Base-by-base conservation (phyloP, 2,888 invertebrate species). In the Cryptosula pallasiana region DNA sequence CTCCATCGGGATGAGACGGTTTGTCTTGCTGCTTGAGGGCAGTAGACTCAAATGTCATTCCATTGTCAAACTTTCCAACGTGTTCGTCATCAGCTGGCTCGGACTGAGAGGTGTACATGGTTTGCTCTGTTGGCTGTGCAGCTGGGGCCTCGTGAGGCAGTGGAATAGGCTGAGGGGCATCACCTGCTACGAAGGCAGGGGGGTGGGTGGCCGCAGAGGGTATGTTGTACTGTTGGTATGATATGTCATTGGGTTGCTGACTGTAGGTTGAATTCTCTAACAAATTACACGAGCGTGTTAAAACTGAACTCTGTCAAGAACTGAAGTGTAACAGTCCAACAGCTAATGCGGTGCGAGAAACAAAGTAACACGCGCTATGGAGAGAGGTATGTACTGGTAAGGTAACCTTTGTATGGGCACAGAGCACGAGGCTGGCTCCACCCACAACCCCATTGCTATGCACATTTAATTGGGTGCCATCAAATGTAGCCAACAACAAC, bases 21-120 rank as follows among this genome's bases (percentile, higher is more conserved):
- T 63, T 63, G 9, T 63, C 63, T 13, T 63, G 63, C 32, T 63
- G 63, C 32, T 63, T 63, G 34, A 32, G 16, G 2, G 9, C 27
- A 3, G 63, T 29, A 9, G 63, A 63, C 32, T 63, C 63, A 63
- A 63, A 63, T 32, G 63, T 63, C 2, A 27, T 5, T 27, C 63
- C 63, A 32, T 9, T 32, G 32, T 27, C 63, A 63, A 63, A 63
- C 16, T 63, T 63, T 5, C 9, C 20, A 5, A 20, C 9, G 45
- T 45, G 45, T 20, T 45, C 45, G 5, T 45, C 45, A 5, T 45
- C 45, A 45, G 45, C 20, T 16, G 20, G 63, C 32, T 63, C 63
- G 9, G 63, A 32, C 32, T 63, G 63, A 32, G 63, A 27, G 29
- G 32, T 25, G 63, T 25, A 63, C 25, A 63, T 27, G 45, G 5